These are phyloP conservation scores for Brachystomella parvula DNA, from an alignment of 1,140 invertebrate genomes.

Conservation along the genomic window DNA sequence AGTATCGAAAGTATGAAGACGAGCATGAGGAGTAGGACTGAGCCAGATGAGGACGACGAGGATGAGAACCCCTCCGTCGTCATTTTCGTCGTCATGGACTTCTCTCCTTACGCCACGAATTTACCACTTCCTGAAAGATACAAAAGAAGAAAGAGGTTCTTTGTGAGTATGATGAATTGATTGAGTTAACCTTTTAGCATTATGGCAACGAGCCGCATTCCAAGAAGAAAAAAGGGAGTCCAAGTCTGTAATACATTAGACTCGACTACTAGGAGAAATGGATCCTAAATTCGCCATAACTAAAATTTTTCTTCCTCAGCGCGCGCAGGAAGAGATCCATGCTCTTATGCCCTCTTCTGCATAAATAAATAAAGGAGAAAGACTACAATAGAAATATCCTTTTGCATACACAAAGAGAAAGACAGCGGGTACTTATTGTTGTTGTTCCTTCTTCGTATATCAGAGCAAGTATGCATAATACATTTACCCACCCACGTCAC, in stretches of 20 bases:
- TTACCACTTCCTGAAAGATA: slow-evolving; percentile 28
- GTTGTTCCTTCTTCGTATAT: not conserved
- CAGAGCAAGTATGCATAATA: not conserved
- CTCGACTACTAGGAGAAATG: not conserved
- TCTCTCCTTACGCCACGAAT: slow-evolving; percentile 22
- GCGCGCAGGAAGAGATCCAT: not conserved
- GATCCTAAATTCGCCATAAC: not conserved
- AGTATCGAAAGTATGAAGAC: slow-evolving; percentile 34
- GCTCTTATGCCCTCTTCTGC: not conserved
- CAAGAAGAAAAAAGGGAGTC: not conserved
- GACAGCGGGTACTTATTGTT: not conserved
- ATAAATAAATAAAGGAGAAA: not conserved
- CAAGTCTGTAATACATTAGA: not conserved
- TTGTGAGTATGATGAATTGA: not conserved
- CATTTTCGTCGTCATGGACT: slow-evolving; percentile 12
- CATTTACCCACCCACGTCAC: slow-evolving; percentile 9
- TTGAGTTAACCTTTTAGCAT: not conserved
- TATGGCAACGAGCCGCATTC: not conserved
- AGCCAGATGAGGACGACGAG: too few relatives aligned
- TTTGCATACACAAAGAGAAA: not conserved
- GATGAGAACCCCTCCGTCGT: slow-evolving; percentile 8
- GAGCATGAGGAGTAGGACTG: slow-evolving; percentile 27
- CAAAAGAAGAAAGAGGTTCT: not conserved
- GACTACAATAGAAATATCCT: not conserved
- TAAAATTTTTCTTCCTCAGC: not conserved